A percentile compares a stretch with the other conserved stretches of the same genome.
Evolutionary conservation across 2,888 invertebrate species (phyloP).

Genomic region (Drosophila merina): DNA sequence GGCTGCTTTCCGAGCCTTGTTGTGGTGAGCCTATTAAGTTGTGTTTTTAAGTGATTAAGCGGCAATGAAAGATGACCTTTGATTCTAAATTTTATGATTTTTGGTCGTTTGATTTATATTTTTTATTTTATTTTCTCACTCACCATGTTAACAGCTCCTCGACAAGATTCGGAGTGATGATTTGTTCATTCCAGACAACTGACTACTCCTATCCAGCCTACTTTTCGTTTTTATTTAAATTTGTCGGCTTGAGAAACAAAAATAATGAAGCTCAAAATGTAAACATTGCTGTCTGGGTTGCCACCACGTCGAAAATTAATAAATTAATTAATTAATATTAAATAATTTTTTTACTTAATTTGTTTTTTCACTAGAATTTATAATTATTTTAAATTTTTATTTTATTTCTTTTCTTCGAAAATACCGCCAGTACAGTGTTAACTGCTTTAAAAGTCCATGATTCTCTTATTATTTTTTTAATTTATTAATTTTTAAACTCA

Average conservation of each 20-base stretch:
- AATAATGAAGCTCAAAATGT: constrained; percentile 30
- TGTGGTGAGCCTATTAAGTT: constrained; percentile 28
- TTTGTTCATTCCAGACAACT: not conserved
- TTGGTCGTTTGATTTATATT: not conserved
- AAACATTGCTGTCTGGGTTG: constrained; percentile 42
- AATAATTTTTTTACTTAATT: not conserved
- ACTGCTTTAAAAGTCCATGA: too few relatives aligned
- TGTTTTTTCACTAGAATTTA: not conserved
- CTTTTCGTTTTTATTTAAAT: not conserved
- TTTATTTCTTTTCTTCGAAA: not conserved
- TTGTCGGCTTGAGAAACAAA: not conserved
- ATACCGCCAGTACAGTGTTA: too few relatives aligned
- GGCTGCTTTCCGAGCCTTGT: not conserved
- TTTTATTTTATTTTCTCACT: not conserved
- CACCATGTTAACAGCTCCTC: constrained; percentile 47
- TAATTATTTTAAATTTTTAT: too few relatives aligned
- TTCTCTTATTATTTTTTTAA: too few relatives aligned
- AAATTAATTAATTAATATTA: not conserved
- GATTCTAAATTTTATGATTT: constrained; percentile 12
- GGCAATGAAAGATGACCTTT: constrained; percentile 33
- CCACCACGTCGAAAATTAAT: constrained; percentile 24
- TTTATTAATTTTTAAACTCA: not conserved
- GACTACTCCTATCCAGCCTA: not conserved
- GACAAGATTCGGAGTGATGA: not conserved
- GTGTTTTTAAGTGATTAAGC: constrained; percentile 24